A percentile compares a stretch with the other conserved stretches of the same genome.
Evolutionary conservation across 2,888 invertebrate species (phyloP).

Genomic region (Orchesella flavescens): DNA sequence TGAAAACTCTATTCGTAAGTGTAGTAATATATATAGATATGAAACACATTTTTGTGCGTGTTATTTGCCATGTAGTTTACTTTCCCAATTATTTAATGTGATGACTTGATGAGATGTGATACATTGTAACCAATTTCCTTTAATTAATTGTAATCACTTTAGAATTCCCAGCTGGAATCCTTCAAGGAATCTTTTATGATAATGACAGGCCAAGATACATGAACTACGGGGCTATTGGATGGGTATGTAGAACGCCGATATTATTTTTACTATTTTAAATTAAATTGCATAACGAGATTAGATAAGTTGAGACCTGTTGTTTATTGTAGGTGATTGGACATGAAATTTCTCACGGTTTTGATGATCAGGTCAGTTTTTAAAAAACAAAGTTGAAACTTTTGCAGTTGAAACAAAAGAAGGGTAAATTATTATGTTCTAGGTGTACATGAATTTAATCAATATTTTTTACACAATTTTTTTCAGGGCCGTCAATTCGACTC

Average conservation of each 20-base stretch:
- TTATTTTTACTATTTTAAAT: too few species aligned
- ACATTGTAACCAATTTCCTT: conserved; percentile 22
- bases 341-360: conserved; percentile 85
- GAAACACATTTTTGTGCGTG: neutral
- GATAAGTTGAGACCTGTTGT: neutral
- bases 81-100: neutral
- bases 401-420: neutral
- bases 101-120: neutral
- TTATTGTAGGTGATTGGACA: conserved; percentile 77
- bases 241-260: conserved; percentile 80
- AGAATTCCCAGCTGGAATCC: conserved; percentile 95
- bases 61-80: neutral
- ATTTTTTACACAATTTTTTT: conserved; percentile 77
- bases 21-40: conserved; percentile 13
- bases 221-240: conserved; percentile 94
- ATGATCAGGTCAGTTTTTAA: conserved; percentile 62
- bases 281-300: neutral
- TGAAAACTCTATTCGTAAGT: conserved; percentile 91
- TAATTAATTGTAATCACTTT: conserved; percentile 20
- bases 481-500: conserved; percentile 93
- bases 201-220: conserved; percentile 91
- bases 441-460: conserved; percentile 73
- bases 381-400: neutral
- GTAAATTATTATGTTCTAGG: neutral
- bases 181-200: conserved; percentile 93